These are phyloP conservation scores for Coryphaenoides rupestris DNA, from an alignment of 2,113 vertebrate species.

Conservation along the genomic window DNA sequence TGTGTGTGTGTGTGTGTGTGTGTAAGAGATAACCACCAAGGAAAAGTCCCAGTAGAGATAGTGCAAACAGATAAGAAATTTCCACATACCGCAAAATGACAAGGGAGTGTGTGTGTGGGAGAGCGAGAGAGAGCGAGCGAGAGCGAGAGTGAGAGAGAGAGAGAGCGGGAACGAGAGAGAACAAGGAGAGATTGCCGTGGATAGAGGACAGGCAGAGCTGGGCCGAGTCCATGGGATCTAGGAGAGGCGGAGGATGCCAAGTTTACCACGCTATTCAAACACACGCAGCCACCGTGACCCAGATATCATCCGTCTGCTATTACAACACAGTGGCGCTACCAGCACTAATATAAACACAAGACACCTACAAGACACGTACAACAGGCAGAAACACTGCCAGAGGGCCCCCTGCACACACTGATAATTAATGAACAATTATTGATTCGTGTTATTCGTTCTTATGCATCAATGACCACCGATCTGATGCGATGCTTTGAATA, in stretches of 20 bases:
- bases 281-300: slow-evolving; percentile 43
- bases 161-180: too few relatives aligned
- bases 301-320: slow-evolving; percentile 46
- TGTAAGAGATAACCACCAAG: slow-evolving; percentile 13
- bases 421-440: too few relatives aligned
- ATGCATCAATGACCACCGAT: too few relatives aligned
- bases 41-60: slow-evolving; percentile 31
- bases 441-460: too few relatives aligned
- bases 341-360: slow-evolving; percentile 10
- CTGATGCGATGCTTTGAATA: too few relatives aligned
- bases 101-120: neutral
- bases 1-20: neutral
- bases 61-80: slow-evolving; percentile 32
- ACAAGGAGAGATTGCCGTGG: too few relatives aligned
- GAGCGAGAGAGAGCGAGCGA: neutral
- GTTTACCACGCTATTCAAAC: slow-evolving; percentile 45
- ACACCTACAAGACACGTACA: neutral
- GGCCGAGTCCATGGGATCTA: slow-evolving; percentile 17
- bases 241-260: slow-evolving; percentile 40
- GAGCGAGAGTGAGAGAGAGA: too few relatives aligned
- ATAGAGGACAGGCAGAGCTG: neutral
- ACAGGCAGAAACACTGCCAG: neutral
- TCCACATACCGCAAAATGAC: slow-evolving; percentile 27
- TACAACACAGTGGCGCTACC: slow-evolving; percentile 3
- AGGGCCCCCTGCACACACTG: too few relatives aligned